phyloP scores from a whole-genome alignment of 1,140 invertebrate species.

The Rhyacophila brunnea region DNA sequence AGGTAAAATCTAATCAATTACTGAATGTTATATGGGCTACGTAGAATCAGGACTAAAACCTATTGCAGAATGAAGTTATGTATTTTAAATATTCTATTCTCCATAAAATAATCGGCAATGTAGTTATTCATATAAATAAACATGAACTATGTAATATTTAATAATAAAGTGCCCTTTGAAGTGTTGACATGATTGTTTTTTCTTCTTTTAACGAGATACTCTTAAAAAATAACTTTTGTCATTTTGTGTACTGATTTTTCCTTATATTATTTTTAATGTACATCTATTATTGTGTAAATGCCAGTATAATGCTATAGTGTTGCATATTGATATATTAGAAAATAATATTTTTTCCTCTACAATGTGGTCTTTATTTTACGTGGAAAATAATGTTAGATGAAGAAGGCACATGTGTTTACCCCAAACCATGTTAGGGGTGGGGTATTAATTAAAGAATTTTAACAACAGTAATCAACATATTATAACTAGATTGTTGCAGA shows the following conservation, averaged over 20 bases:
- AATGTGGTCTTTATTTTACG: not conserved
- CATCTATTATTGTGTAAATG: not conserved
- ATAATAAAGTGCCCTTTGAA: not conserved
- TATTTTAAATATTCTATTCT: constrained; percentile 3
- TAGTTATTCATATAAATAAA: not conserved
- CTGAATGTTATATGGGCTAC: not conserved
- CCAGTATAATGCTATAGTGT: not conserved
- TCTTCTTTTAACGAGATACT: not conserved
- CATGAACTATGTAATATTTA: too few species aligned
- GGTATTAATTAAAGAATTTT: too few species aligned
- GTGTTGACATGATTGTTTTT: not conserved
- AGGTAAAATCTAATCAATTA: too few species aligned
- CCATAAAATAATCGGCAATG: not conserved
- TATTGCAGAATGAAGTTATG: not conserved
- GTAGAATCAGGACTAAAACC: not conserved
- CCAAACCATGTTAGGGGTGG: too few species aligned
- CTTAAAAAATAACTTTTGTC: not conserved
- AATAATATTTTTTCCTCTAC: not conserved
- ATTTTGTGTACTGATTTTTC: not conserved
- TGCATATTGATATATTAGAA: not conserved
- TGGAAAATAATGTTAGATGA: too few species aligned
- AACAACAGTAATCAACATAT: too few species aligned
- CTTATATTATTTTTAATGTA: not conserved
- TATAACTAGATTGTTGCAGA: too few species aligned
- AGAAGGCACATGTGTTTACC: too few species aligned